Conservation (phyloP, 2,113 vertebrate species). For the Gymnarchus niloticus region DNA sequence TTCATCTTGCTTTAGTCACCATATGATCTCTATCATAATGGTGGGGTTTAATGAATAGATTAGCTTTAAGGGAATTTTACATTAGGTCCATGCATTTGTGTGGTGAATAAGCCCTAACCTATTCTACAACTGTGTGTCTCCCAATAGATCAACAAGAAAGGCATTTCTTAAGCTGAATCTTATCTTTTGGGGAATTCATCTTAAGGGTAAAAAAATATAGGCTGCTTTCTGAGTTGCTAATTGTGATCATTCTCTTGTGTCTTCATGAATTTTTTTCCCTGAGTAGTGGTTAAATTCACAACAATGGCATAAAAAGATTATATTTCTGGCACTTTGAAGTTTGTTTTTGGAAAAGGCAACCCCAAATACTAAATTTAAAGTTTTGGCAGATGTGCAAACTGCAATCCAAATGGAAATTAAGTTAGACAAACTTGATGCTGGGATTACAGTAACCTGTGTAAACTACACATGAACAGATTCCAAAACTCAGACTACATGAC, state of each 20-base stretch:
- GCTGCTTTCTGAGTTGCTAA: neutral
- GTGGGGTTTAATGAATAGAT: constrained; percentile 99
- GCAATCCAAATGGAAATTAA: neutral
- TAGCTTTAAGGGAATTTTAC: constrained; percentile 99
- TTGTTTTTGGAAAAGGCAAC: constrained; percentile 3
- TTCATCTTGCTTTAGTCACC: constrained; percentile 99
- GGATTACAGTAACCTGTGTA: constrained; percentile 22
- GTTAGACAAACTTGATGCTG: constrained; percentile 3
- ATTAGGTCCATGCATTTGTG: constrained; percentile 99
- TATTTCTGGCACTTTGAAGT: neutral
- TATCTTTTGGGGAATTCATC: neutral
- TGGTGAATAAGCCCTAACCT: constrained; percentile 63
- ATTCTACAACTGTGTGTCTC: neutral
- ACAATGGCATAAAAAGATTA: neutral
- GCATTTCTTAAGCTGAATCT: constrained; percentile 6
- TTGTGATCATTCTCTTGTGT: neutral
- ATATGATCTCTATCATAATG: constrained; percentile 99
- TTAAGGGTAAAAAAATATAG: neutral
- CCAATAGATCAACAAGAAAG: constrained; percentile 22
- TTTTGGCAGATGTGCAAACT: neutral
- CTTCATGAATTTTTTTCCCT: neutral
- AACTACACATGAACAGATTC: constrained; percentile 19
- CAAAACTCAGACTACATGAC: constrained; percentile 12
- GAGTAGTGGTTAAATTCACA: constrained; percentile 4
- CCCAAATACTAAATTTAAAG: neutral